Conservation (phyloP, 2,797 vertebrate species). For the Notolabrus celidotus region DNA sequence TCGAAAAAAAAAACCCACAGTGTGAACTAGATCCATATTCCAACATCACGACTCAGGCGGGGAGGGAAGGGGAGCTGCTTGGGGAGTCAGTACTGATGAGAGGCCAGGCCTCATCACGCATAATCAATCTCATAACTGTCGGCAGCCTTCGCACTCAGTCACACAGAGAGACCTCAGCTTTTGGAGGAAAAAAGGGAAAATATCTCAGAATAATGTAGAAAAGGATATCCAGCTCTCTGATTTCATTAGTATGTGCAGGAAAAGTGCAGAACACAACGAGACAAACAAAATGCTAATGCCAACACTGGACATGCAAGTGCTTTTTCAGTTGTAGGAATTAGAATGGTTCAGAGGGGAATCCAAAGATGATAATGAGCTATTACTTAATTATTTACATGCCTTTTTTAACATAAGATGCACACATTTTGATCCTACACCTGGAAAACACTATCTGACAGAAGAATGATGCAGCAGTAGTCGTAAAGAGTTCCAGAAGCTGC, state of each 20-base stretch:
- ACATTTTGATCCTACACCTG: neutral
- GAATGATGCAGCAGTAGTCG: neutral
- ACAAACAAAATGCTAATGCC: conserved; percentile 5
- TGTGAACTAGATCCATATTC: conserved; percentile 38
- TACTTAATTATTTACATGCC: conserved; percentile 7
- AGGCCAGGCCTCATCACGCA: conserved; percentile 25
- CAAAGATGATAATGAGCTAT: neutral
- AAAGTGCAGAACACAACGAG: neutral
- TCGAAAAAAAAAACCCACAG: conserved; percentile 6
- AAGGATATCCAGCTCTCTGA: neutral
- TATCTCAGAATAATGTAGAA: neutral
- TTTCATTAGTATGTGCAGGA: neutral
- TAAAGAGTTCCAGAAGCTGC: too few relatives aligned
- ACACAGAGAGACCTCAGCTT: neutral
- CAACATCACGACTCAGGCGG: conserved; percentile 40
- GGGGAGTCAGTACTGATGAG: conserved; percentile 20
- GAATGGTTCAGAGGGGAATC: too few relatives aligned
- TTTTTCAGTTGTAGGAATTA: too few relatives aligned
- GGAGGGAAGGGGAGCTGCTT: neutral
- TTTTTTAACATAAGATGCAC: neutral
- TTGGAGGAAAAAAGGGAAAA: neutral
- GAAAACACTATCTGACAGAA: conserved; percentile 1
- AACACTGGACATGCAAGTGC: too few relatives aligned
- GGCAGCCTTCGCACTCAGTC: neutral
- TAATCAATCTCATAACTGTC: conserved; percentile 12